These are phyloP conservation scores for Corythornis madagascariensis DNA, from an alignment of 2,113 vertebrate species.

Conservation along the genomic window DNA sequence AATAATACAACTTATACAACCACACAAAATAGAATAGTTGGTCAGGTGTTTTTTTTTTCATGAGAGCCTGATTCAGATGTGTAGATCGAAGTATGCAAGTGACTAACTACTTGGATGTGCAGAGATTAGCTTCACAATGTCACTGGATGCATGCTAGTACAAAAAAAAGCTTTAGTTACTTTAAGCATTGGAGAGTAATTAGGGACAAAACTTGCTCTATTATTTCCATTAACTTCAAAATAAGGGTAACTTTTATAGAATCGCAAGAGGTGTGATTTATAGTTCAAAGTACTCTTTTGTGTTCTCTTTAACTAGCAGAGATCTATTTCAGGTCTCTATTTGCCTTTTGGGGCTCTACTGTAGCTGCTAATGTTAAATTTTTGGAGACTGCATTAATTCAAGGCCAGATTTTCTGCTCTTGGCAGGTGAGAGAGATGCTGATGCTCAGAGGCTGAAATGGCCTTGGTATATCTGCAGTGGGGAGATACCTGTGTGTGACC, in stretches of 20 bases:
- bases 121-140: fast-evolving
- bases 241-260: not conserved
- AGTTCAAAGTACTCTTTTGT: not conserved
- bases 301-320: not conserved
- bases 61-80: not conserved
- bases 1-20: not conserved
- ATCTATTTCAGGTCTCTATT: not conserved
- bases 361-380: not conserved
- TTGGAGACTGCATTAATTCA: not conserved
- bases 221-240: not conserved
- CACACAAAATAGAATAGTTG: not conserved
- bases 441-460: not conserved
- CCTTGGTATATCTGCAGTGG: not conserved
- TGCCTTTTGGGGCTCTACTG: not conserved
- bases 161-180: not conserved
- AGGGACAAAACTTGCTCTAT: not conserved
- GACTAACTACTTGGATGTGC: not conserved
- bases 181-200: not conserved
- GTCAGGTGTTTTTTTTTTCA: not conserved
- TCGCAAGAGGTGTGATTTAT: not conserved
- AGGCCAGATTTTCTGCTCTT: not conserved
- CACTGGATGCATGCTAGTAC: not conserved
- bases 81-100: not conserved
- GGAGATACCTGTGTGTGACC: not conserved
- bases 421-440: not conserved